Evolutionary conservation across 2,113 vertebrate genomes (phyloP).

Genomic region (Pangasianodon gigas): DNA sequence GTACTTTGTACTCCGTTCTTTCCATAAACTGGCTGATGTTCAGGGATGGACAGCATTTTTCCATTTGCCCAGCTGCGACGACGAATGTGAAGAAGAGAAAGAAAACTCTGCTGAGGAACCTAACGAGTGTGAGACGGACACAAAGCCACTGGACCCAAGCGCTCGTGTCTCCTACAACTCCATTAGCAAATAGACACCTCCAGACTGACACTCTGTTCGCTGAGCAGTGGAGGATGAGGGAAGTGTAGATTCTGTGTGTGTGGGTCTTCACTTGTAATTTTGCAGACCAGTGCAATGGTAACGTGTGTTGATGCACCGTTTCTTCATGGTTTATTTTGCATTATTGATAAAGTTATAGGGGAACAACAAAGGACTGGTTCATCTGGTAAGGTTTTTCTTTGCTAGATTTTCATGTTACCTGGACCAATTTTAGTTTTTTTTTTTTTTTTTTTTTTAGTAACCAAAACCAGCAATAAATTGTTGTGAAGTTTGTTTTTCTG

Average conservation of each 20-base stretch:
- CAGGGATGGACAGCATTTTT: conserved; percentile 82
- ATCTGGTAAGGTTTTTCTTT: neutral
- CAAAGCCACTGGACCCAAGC: conserved; percentile 61
- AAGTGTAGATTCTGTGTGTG: neutral
- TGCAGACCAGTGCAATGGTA: neutral
- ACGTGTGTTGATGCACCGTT: neutral
- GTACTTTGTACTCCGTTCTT: conserved; percentile 82
- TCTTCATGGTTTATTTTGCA: neutral
- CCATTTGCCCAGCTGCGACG: conserved; percentile 72
- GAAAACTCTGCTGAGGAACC: neutral
- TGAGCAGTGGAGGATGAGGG: conserved; percentile 3
- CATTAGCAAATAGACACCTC: conserved; percentile 66
- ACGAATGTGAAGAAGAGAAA: conserved; percentile 64
- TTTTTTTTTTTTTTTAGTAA: neutral
- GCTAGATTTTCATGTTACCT: neutral
- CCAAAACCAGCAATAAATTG: neutral
- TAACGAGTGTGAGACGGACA: conserved; percentile 12
- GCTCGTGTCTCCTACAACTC: conserved; percentile 74
- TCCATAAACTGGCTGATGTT: conserved; percentile 80
- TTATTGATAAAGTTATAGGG: neutral
- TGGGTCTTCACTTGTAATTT: neutral
- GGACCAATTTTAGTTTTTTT: neutral
- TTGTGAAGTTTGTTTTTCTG: neutral
- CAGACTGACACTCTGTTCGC: neutral
- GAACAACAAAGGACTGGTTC: neutral